These are phyloP conservation scores for Sarotherodon lohbergeri DNA, from an alignment of 2,113 vertebrate genomes.

Conservation along the genomic window DNA sequence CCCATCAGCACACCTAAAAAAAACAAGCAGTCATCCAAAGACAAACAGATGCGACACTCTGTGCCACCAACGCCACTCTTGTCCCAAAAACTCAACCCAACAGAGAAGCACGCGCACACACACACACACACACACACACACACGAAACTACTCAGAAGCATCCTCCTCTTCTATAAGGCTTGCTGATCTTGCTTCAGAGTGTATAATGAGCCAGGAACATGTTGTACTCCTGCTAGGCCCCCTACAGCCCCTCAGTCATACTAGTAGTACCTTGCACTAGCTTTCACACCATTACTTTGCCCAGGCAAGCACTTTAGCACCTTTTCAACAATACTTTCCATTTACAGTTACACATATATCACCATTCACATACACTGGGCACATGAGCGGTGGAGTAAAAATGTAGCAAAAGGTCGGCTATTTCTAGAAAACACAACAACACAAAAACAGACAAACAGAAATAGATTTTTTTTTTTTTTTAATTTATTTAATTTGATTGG, in stretches of 20 bases:
- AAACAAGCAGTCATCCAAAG: constrained; percentile 65
- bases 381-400: neutral
- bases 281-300: neutral
- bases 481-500: neutral
- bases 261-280: neutral
- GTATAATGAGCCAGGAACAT: neutral
- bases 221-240: neutral
- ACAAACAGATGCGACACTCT: constrained; percentile 60
- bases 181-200: neutral
- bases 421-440: neutral
- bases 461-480: neutral
- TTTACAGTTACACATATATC: neutral
- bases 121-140: neutral
- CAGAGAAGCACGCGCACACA: neutral
- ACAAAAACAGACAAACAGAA: neutral
- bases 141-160: neutral
- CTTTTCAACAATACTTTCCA: neutral
- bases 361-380: neutral
- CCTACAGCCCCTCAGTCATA: neutral
- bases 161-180: neutral
- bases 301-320: neutral
- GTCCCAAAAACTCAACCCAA: neutral
- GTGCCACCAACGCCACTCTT: constrained; percentile 15
- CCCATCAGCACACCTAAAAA: constrained; percentile 66
- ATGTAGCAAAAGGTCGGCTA: neutral